Evolutionary conservation across 2,888 invertebrate species (phyloP).

Genomic region (Galeruca laticollis): DNA sequence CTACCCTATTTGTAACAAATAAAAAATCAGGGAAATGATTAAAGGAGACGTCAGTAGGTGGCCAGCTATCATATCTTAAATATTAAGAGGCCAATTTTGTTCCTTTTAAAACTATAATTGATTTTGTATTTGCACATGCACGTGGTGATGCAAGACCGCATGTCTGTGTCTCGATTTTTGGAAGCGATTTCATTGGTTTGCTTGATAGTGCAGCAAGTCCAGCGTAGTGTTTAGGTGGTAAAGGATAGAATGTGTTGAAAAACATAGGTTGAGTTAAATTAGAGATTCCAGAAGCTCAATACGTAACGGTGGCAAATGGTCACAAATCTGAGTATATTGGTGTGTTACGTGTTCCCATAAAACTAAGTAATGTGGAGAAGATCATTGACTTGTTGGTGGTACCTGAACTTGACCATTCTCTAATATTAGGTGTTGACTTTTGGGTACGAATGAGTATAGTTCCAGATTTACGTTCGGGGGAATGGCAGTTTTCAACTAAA

Average conservation of each 20-base stretch:
- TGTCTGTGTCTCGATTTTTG: conserved; percentile 23
- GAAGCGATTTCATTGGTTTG: conserved; percentile 21
- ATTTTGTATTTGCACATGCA: too few species aligned
- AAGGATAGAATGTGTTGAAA: conserved; percentile 15
- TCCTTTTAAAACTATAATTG: too few species aligned
- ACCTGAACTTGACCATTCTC: too few species aligned
- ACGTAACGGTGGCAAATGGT: conserved; percentile 25
- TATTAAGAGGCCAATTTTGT: too few species aligned
- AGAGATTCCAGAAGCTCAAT: background rate
- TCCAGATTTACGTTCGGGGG: too few species aligned
- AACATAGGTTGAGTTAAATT: conserved; percentile 13
- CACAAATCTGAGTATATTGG: conserved; percentile 17
- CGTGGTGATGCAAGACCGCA: background rate
- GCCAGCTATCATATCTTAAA: too few species aligned
- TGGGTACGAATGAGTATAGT: too few species aligned
- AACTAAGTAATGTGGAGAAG: too few species aligned
- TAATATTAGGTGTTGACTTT: too few species aligned
- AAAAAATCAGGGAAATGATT: conserved; percentile 15
- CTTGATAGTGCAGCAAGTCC: conserved; percentile 27
- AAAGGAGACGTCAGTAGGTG: too few species aligned
- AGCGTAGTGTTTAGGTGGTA: conserved; percentile 22
- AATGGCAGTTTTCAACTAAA: too few species aligned
- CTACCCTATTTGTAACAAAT: conserved; percentile 15
- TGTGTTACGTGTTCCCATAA: background rate
- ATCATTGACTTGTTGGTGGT: too few species aligned